Conservation (phyloP, 2,888 invertebrate genomes). For the Microctonus brassicae region DNA sequence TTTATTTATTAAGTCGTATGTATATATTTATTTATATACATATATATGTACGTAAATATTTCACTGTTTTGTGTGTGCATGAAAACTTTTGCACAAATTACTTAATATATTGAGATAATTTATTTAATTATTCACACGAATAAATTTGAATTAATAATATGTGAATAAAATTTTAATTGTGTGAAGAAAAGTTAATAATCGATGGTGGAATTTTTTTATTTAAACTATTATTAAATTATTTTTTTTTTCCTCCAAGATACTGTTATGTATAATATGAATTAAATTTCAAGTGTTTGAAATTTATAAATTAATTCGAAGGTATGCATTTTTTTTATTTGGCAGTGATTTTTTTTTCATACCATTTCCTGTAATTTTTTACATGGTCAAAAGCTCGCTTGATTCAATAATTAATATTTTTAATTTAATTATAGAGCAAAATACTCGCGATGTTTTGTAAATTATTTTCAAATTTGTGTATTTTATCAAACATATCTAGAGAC, state of each 20-base stretch:
- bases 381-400: neutral
- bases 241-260: neutral
- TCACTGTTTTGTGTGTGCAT: neutral
- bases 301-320: neutral
- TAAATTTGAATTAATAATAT: neutral
- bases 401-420: neutral
- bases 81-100: neutral
- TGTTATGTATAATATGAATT: neutral
- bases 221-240: neutral
- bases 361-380: neutral
- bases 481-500: too few species aligned
- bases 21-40: neutral
- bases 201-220: neutral
- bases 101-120: too few species aligned
- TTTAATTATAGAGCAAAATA: too few species aligned
- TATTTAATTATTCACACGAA: too few species aligned
- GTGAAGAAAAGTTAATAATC: neutral
- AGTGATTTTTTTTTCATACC: neutral
- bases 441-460: too few species aligned
- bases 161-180: neutral
- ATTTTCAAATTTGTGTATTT: too few species aligned
- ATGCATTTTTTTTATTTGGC: slow-evolving; percentile 6
- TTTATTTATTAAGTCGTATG: neutral
- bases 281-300: neutral
- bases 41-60: neutral